A percentile compares a stretch with the other conserved stretches of the same genome.
These are phyloP conservation scores for Loris lydekkerianus DNA, from an alignment of 2,797 vertebrate genomes.

Conservation along the genomic window DNA sequence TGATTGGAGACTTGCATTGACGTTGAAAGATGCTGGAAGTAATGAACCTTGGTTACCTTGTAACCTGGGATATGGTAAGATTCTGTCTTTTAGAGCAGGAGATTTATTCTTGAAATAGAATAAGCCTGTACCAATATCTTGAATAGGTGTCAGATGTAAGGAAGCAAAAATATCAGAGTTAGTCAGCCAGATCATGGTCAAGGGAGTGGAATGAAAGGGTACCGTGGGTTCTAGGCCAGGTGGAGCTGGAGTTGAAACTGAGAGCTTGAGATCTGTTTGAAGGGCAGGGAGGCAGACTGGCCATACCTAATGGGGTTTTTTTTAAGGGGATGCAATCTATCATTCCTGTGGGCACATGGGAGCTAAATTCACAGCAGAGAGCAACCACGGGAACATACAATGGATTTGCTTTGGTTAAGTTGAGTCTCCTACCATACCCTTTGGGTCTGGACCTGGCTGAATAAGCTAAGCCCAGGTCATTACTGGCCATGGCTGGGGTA, in stretches of 20 bases:
- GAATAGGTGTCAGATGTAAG: neutral
- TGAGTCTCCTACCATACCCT: neutral
- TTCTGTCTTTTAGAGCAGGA: neutral
- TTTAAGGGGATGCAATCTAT: neutral
- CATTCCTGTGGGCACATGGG: neutral
- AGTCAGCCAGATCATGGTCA: neutral
- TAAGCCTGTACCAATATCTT: neutral
- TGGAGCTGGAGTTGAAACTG: neutral
- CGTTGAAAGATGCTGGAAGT: slow-evolving; percentile 10
- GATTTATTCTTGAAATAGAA: slow-evolving; percentile 25
- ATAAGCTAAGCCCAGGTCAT: neutral
- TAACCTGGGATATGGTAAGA: neutral
- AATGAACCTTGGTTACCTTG: neutral
- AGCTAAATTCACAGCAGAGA: neutral
- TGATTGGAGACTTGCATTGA: neutral
- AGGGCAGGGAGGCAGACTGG: neutral
- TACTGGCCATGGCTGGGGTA: neutral
- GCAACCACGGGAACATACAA: neutral
- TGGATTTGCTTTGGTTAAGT: neutral
- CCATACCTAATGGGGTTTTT: accelerated
- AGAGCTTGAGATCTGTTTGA: neutral
- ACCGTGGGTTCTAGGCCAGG: accelerated
- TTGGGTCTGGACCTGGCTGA: neutral
- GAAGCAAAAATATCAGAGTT: neutral
- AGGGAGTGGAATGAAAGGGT: neutral